These are phyloP conservation scores for Pogonus chalceus DNA, from an alignment of 1,140 invertebrate genomes.

Conservation along the genomic window DNA sequence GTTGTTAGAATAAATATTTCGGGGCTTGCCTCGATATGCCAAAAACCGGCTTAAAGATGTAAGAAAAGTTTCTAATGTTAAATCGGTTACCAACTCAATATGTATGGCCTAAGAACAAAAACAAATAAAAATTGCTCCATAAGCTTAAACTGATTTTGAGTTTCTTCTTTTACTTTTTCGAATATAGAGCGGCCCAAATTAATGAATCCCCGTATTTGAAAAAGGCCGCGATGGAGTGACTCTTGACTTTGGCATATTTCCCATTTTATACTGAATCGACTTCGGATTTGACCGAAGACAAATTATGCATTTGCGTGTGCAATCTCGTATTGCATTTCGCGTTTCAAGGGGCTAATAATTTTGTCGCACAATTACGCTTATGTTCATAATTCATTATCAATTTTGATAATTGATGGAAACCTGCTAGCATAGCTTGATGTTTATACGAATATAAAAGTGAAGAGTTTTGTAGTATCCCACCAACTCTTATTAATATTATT, in stretches of 20 bases:
- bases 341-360: too few species aligned
- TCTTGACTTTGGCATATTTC: background rate
- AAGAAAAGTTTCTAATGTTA: constrained; percentile 19
- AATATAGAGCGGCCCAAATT: constrained; percentile 20
- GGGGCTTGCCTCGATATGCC: constrained; percentile 14
- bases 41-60: constrained; percentile 19
- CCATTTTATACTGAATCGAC: background rate
- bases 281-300: constrained; percentile 12
- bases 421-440: too few species aligned
- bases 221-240: constrained; percentile 14
- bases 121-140: constrained; percentile 9
- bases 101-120: constrained; percentile 1
- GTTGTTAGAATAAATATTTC: constrained; percentile 22
- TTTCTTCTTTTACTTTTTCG: background rate
- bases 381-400: too few species aligned
- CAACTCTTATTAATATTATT: too few species aligned
- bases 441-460: too few species aligned
- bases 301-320: constrained; percentile 13
- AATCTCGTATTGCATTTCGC: too few species aligned
- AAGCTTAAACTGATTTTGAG: constrained; percentile 1
- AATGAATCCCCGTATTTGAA: constrained; percentile 19
- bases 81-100: constrained; percentile 14
- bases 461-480: too few species aligned
- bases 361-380: too few species aligned
- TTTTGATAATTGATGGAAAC: too few species aligned